Evolutionary conservation across 2,888 invertebrate genomes (phyloP).

Genomic region (Lissocephala sabroskyi): DNA sequence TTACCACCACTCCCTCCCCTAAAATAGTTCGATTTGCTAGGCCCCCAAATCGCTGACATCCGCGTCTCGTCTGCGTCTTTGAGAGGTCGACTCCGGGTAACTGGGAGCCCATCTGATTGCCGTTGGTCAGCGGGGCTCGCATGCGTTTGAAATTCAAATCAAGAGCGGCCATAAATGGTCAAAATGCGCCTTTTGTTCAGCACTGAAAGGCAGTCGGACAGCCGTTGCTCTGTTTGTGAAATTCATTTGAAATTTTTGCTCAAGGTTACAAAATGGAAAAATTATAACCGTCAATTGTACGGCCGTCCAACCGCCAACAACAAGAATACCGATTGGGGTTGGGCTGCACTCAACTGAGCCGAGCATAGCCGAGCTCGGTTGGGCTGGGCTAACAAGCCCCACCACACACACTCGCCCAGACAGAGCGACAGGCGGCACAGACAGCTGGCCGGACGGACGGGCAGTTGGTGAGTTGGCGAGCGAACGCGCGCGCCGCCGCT

Average conservation of each 20-base stretch:
- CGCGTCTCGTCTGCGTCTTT: too few relatives aligned
- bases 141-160: constrained; percentile 29
- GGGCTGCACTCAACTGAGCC: background rate
- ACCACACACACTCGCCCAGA: constrained; percentile 1
- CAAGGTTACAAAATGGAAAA: constrained; percentile 51
- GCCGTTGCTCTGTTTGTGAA: constrained; percentile 6
- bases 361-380: too few relatives aligned
- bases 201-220: background rate
- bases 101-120: background rate
- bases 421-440: constrained; percentile 26
- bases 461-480: background rate
- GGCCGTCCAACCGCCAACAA: constrained; percentile 5
- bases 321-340: constrained; percentile 55
- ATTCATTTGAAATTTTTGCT: constrained; percentile 42
- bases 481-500: constrained; percentile 1
- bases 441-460: constrained; percentile 3
- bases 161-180: constrained; percentile 7
- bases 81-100: too few relatives aligned
- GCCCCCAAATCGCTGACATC: background rate
- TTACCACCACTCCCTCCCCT: too few relatives aligned
- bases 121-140: background rate
- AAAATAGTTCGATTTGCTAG: too few relatives aligned
- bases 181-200: constrained; percentile 31
- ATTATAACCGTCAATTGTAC: constrained; percentile 26
- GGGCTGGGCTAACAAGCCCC: constrained; percentile 1